Base-by-base conservation (phyloP, 2,888 invertebrate species). In the Lasioglossum pauxillum region DNA sequence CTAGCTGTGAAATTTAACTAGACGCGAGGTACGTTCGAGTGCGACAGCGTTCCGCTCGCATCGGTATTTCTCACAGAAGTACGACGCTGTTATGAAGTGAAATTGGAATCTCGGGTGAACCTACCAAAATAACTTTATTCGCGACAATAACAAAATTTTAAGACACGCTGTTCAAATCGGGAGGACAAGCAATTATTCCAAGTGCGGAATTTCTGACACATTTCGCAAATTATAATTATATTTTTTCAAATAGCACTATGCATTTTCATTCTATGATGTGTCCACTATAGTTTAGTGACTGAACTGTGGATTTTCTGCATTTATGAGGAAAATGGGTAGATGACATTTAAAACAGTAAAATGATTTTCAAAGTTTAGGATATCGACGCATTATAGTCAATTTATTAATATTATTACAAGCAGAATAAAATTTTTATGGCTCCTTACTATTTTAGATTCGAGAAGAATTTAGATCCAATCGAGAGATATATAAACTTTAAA, bases 1-100 rank as follows among this genome's bases (percentile, higher is more conserved):
- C 83, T 89, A 85, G 79, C 86, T 88, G 84, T 88, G 90, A 92
- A 91, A 92, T 92, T 91, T 90, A 92, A 90, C 85, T 89, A 89
- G 89, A 86, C 86, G 81, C 78, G 75, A 83, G 87, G 83, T 89
- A 87, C 81, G 85, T 87, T 88, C 84, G 71, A 64, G 67, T 53
- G 77, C 85, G 80, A 88, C 82, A 84, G 71, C 80, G 81, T 86
- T 78, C 75, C 78, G 81, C 78, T 80, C 64, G 86, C 85, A 84
- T 86, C 87, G 87, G 81, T 57, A 75, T 82, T 83, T 71, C 76
- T 84, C 81, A 41, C 77, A 69, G 80, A 82, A 75, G 85, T 82
- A 75, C 75, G 67, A 46, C 10, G 35, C 69, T 69, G 69, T 69
- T 69, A 69, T 38, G 38, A 69, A 69, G 23, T 69, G 69, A 69